Conservation (phyloP, 2,888 invertebrate species). For the Cryptophagus acutangulus region DNA sequence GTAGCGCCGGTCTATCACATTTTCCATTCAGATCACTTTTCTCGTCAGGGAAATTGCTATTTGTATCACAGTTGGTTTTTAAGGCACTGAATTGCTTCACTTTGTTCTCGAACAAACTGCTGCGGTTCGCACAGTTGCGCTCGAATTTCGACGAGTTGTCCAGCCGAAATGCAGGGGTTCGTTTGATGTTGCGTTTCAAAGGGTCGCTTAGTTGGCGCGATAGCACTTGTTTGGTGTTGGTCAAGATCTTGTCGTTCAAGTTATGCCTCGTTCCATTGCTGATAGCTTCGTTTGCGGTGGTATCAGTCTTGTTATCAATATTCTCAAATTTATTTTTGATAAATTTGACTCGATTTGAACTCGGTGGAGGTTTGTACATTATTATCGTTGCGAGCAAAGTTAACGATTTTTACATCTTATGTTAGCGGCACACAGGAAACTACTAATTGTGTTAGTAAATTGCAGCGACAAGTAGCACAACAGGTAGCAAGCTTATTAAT, state of each 20-base stretch:
- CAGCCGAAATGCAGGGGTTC: slow-evolving; percentile 55
- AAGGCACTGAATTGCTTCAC: slow-evolving; percentile 36
- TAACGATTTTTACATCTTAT: slow-evolving; percentile 14
- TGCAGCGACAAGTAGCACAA: slow-evolving; percentile 26
- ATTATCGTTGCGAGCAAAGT: slow-evolving; percentile 8
- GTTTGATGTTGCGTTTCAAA: slow-evolving; percentile 49
- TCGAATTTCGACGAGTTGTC: slow-evolving; percentile 42
- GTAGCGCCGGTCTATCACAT: too few relatives aligned
- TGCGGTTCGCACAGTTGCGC: slow-evolving; percentile 27
- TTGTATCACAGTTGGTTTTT: slow-evolving; percentile 35
- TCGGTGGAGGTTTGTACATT: slow-evolving; percentile 45
- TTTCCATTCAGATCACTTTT: too few relatives aligned
- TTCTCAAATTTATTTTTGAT: slow-evolving; percentile 62
- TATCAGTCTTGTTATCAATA: slow-evolving; percentile 28
- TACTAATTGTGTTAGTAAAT: slow-evolving; percentile 13
- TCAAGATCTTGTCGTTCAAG: slow-evolving; percentile 12
- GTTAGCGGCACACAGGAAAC: slow-evolving; percentile 22
- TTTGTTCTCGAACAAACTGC: slow-evolving; percentile 34
- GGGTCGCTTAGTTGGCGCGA: slow-evolving; percentile 47
- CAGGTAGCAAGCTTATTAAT: slow-evolving; percentile 18
- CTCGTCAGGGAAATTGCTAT: slow-evolving; percentile 6
- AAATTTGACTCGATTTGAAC: slow-evolving; percentile 54
- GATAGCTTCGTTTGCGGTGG: slow-evolving; percentile 14
- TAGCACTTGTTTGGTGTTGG: slow-evolving; percentile 22
- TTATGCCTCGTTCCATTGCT: slow-evolving; percentile 22